A percentile compares a stretch with the other conserved stretches of the same genome.
phyloP scores from a whole-genome alignment of 2,113 vertebrate species.

The Labeo rohita region DNA sequence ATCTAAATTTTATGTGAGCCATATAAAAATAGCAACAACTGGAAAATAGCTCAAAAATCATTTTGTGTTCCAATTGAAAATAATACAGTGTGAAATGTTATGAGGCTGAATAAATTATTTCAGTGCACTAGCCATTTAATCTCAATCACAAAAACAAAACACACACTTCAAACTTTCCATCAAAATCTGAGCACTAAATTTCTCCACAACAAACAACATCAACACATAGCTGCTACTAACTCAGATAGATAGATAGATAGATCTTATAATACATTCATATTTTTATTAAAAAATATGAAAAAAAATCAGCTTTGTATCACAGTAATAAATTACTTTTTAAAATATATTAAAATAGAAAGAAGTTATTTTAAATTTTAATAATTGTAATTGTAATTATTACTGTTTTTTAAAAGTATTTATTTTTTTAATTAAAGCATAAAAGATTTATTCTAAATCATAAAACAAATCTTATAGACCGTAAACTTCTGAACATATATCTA shows the following conservation, averaged over 20 bases:
- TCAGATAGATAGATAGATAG: neutral
- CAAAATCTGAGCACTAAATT: neutral
- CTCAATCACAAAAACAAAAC: neutral
- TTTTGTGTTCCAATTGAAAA: neutral
- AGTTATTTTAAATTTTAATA: too few relatives aligned
- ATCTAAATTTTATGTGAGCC: neutral
- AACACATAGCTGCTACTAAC: neutral
- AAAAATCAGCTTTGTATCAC: too few relatives aligned
- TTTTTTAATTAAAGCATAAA: too few relatives aligned
- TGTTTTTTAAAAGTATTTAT: too few relatives aligned
- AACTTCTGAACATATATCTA: too few relatives aligned
- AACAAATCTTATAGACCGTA: too few relatives aligned
- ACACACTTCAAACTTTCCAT: neutral
- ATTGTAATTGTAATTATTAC: too few relatives aligned
- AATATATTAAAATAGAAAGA: too few relatives aligned
- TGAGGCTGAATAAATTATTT: neutral
- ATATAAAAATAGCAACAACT: neutral
- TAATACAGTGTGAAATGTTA: neutral
- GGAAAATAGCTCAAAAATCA: neutral
- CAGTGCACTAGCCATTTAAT: neutral
- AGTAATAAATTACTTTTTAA: too few relatives aligned
- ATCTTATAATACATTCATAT: too few relatives aligned
- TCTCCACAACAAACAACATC: neutral
- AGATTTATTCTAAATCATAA: too few relatives aligned
- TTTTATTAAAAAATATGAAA: too few relatives aligned